phyloP scores from a whole-genome alignment of 2,888 invertebrate genomes.

The Hypolimnas misippus region DNA sequence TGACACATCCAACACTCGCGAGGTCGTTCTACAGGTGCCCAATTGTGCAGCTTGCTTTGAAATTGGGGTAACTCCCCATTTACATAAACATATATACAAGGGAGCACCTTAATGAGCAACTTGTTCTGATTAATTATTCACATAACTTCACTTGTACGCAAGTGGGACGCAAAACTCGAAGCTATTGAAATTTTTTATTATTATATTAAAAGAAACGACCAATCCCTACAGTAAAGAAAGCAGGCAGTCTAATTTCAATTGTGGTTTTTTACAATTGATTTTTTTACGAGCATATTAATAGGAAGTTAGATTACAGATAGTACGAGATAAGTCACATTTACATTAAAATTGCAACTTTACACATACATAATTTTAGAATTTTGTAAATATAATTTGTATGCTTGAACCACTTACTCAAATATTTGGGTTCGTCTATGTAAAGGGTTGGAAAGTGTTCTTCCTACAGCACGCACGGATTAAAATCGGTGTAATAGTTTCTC shows the following conservation, averaged over 20 bases:
- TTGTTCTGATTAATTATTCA: constrained; percentile 37
- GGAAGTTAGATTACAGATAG: not conserved
- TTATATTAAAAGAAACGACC: not conserved
- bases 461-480: constrained; percentile 75
- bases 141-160: constrained; percentile 21
- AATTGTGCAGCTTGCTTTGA: constrained; percentile 62
- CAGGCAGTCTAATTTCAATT: constrained; percentile 32
- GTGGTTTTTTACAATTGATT: constrained; percentile 23
- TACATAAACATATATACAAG: constrained; percentile 42
- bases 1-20: constrained; percentile 49
- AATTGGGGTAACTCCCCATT: constrained; percentile 48
- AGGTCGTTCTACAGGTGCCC: constrained; percentile 58
- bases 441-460: constrained; percentile 71
- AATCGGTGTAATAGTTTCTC: constrained; percentile 67
- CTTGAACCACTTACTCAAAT: no score
- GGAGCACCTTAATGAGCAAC: constrained; percentile 47
- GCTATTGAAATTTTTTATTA: not conserved
- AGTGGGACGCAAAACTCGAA: constrained; percentile 5
- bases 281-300: constrained; percentile 24
- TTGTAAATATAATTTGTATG: no score
- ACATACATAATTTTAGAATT: no score
- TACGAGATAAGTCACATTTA: not conserved
- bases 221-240: constrained; percentile 2
- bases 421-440: constrained; percentile 51
- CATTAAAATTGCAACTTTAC: not conserved